phyloP scores from a whole-genome alignment of 2,113 vertebrate genomes.

The Seriola dumerili region DNA sequence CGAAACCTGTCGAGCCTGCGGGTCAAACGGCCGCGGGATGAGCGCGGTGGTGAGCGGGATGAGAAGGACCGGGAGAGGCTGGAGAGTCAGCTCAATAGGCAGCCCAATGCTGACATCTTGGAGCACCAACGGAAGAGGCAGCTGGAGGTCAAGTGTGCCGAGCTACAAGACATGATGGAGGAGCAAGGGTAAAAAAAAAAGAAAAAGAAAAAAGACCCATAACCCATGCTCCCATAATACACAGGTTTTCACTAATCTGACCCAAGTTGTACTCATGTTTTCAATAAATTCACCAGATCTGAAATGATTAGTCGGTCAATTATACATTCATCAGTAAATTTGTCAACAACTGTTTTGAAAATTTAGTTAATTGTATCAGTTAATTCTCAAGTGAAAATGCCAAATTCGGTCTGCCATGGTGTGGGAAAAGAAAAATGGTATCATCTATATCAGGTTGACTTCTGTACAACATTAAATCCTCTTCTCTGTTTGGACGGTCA shows the following conservation, averaged over 20 bases:
- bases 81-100: constrained; percentile 91
- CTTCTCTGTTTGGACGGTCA: constrained; percentile 47
- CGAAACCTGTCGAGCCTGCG: constrained; percentile 92
- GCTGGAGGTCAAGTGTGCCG: constrained; percentile 94
- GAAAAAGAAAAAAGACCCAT: too few species aligned
- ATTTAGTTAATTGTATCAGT: neutral
- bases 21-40: constrained; percentile 90
- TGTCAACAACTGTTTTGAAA: neutral
- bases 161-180: constrained; percentile 97
- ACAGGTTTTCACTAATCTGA: neutral
- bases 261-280: neutral
- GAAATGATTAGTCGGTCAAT: neutral
- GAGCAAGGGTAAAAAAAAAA: constrained; percentile 90
- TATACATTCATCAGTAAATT: neutral
- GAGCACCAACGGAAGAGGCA: constrained; percentile 94
- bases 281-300: neutral
- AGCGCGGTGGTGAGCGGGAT: constrained; percentile 82
- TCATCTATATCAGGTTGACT: fast-evolving
- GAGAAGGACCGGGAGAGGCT: constrained; percentile 91
- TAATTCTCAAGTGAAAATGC: neutral
- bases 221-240: neutral
- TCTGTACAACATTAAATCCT: neutral
- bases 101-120: constrained; percentile 94
- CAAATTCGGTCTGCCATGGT: neutral
- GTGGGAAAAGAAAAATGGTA: neutral